Conservation (phyloP, 2,113 vertebrate genomes). For the Gobiocypris rarus region DNA sequence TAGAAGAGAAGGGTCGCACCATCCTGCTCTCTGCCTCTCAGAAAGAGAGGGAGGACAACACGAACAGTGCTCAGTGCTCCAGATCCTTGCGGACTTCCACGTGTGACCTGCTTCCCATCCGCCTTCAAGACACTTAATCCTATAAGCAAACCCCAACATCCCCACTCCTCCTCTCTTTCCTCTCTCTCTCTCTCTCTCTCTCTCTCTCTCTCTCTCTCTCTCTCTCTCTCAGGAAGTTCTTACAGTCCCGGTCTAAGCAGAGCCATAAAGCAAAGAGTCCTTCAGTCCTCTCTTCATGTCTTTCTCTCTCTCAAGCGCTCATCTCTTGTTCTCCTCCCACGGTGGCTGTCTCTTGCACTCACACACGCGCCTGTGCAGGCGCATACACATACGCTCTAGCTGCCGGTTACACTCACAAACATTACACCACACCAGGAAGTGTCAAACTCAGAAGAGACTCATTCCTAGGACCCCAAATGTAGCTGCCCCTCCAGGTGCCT, state of each 20-base stretch:
- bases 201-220: neutral
- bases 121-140: constrained; percentile 50
- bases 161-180: constrained; percentile 4
- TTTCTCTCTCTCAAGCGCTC: constrained; percentile 21
- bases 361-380: neutral
- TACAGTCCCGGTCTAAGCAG: constrained; percentile 24
- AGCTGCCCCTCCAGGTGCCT: constrained; percentile 63
- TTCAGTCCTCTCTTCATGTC: neutral
- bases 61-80: constrained; percentile 18
- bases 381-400: constrained; percentile 13
- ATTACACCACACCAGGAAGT: constrained; percentile 65
- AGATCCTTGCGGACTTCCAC: constrained; percentile 32
- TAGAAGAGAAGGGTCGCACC: constrained; percentile 30
- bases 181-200: neutral
- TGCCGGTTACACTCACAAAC: constrained; percentile 52
- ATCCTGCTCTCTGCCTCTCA: constrained; percentile 24
- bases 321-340: constrained; percentile 28
- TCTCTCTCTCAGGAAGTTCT: constrained; percentile 41
- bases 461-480: constrained; percentile 59
- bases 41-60: constrained; percentile 22
- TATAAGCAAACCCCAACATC: constrained; percentile 46
- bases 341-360: constrained; percentile 11
- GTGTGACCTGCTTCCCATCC: constrained; percentile 43
- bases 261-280: constrained; percentile 34
- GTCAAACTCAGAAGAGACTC: constrained; percentile 57